phyloP scores from a whole-genome alignment of 2,888 invertebrate genomes.

The Hyppa rectilinea region DNA sequence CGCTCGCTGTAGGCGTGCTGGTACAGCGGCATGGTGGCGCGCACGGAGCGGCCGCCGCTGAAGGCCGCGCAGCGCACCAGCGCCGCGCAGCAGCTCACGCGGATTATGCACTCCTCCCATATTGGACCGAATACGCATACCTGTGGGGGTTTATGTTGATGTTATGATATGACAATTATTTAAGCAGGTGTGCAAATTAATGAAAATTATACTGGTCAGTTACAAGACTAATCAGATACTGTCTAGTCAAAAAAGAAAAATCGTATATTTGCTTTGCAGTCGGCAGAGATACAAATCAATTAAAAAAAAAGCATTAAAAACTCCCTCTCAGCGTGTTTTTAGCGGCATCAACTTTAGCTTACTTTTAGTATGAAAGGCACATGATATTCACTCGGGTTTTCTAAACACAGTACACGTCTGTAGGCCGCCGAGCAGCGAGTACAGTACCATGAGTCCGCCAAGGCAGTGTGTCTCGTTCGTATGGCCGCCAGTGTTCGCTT shows the following conservation, averaged over 20 bases:
- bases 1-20: slow-evolving; percentile 98
- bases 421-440: slow-evolving; percentile 96
- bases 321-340: too few relatives aligned
- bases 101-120: slow-evolving; percentile 95
- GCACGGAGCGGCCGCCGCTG: slow-evolving; percentile 97
- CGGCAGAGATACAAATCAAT: too few relatives aligned
- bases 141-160: slow-evolving; percentile 76
- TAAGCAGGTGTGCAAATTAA: neutral
- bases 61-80: slow-evolving; percentile 96
- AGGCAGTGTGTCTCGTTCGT: slow-evolving; percentile 98
- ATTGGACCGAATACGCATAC: slow-evolving; percentile 98
- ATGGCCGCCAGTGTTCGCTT: slow-evolving; percentile 99
- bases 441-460: slow-evolving; percentile 99
- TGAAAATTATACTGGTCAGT: neutral
- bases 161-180: too few relatives aligned
- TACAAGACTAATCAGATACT: neutral
- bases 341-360: neutral
- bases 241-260: neutral
- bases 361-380: neutral
- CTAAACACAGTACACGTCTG: slow-evolving; percentile 97
- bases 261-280: too few relatives aligned
- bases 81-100: slow-evolving; percentile 93
- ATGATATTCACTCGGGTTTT: slow-evolving; percentile 96
- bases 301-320: too few relatives aligned
- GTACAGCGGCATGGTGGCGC: slow-evolving; percentile 96